Conservation (phyloP, 2,797 vertebrate species). For the Borostomias antarcticus region DNA sequence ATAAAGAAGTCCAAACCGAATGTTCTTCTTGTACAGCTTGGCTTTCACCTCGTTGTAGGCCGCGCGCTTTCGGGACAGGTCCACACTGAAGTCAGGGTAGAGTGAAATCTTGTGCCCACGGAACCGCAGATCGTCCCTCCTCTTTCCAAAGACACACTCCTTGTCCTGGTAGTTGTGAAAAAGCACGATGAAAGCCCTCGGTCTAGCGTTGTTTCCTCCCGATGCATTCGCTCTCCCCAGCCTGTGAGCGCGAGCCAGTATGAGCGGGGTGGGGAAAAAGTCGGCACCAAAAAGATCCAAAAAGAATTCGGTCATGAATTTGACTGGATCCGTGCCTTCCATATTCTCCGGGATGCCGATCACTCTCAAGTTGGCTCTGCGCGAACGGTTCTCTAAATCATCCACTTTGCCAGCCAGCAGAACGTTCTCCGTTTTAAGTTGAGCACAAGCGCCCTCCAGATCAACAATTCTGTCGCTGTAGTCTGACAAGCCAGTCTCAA, state of each 20-base stretch:
- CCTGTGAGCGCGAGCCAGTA: not conserved
- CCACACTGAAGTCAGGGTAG: slow-evolving; percentile 6
- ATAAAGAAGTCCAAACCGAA: not conserved
- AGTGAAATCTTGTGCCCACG: not conserved
- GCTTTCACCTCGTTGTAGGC: not conserved
- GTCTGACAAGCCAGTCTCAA: too few species aligned
- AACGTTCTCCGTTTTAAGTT: too few species aligned
- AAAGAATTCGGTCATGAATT: too few species aligned
- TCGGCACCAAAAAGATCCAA: too few species aligned
- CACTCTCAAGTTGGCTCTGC: too few species aligned
- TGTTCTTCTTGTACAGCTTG: not conserved
- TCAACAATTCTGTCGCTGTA: too few species aligned
- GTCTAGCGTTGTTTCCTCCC: not conserved
- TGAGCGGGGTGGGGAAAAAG: too few species aligned
- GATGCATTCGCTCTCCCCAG: slow-evolving; percentile 1
- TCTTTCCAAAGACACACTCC: not conserved
- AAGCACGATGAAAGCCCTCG: slow-evolving; percentile 4
- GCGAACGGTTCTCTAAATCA: not conserved
- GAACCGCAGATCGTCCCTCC: not conserved
- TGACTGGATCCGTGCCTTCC: too few species aligned
- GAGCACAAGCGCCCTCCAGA: too few species aligned
- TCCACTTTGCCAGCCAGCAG: not conserved
- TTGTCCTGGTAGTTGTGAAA: slow-evolving; percentile 14
- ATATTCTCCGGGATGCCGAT: too few species aligned
- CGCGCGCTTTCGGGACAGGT: not conserved